Base-by-base conservation (phyloP, 2,797 vertebrate species). In the Pseudotriccus pelzelni region DNA sequence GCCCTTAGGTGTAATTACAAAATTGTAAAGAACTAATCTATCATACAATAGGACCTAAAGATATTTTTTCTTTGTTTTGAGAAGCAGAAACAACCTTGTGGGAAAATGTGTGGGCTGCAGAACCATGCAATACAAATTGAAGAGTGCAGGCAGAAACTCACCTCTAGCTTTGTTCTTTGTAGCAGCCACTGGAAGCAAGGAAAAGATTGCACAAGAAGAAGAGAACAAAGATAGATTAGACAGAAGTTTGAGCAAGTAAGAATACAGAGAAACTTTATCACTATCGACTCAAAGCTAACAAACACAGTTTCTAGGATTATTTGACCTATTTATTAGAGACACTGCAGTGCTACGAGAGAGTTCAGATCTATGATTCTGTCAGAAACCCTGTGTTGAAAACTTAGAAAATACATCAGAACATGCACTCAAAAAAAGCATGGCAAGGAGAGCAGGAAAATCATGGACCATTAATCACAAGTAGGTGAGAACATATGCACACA, bases 121-220 rank as follows among this genome's bases (percentile, higher is more conserved):
- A 96, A 76, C 89, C 89, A 97, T 95, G 89, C 90, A 89, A 72
- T 58, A 73, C 81, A 94, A 96, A 94, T 34, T 93, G 95, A 98
- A 97, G 98, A 97, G 98, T 91, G 87, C 96, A 98, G 94, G 97
- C 97, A 97, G 97, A 97, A 98, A 99, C 99, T 99, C 98, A 99
- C 99, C 99, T 99, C 99, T 99, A 89, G 94, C 96, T 99, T 99
- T 99, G 98, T 93, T 99, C 99, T 99, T 99, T 97, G 98, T 98
- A 97, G 98, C 99, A 98, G 98, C 98, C 97, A 99, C 99, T 99
- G 99, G 98, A 97, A 98, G 97, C 97, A 98, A 98, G 97, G 94
- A 98, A 98, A 98, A 98, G 97, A 96, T 97, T 98, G 98, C 98
- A 98, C 96, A 97, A 97, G 97, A 97, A 98, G 98, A 98, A 98